Evolutionary conservation across 2,797 vertebrate species (phyloP).

Genomic region (Sandelia bainsii): DNA sequence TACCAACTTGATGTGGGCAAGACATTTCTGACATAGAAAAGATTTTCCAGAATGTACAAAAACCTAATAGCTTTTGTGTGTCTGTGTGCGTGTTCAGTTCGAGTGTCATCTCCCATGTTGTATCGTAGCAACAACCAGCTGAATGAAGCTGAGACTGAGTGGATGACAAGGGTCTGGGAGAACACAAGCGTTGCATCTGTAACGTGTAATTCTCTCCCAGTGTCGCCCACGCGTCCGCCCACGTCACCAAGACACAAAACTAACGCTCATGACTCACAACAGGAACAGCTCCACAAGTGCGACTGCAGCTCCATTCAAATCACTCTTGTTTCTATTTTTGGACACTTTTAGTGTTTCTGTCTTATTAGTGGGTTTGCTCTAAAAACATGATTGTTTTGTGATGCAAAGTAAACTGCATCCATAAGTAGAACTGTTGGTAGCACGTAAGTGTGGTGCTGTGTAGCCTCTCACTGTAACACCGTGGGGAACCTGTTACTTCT

Average conservation of each 20-base stretch:
- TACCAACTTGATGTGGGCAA: slow-evolving; percentile 2
- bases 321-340: slow-evolving; percentile 65
- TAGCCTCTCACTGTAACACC: slow-evolving; percentile 19
- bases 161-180: slow-evolving; percentile 70
- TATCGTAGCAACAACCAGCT: slow-evolving; percentile 75
- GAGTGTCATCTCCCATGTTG: slow-evolving; percentile 59
- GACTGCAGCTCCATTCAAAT: slow-evolving; percentile 50
- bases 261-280: slow-evolving; percentile 76
- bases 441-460: slow-evolving; percentile 9
- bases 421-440: slow-evolving; percentile 48
- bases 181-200: slow-evolving; percentile 61
- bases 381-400: slow-evolving; percentile 61
- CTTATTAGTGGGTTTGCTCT: slow-evolving; percentile 59
- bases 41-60: slow-evolving; percentile 25
- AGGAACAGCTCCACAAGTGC: slow-evolving; percentile 45
- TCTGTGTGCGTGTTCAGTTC: slow-evolving; percentile 28
- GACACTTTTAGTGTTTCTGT: slow-evolving; percentile 50
- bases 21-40: slow-evolving; percentile 32
- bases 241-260: slow-evolving; percentile 69
- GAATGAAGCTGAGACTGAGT: slow-evolving; percentile 54
- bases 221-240: slow-evolving; percentile 65
- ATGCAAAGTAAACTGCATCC: slow-evolving; percentile 71
- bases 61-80: slow-evolving; percentile 34
- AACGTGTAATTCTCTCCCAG: slow-evolving; percentile 24
- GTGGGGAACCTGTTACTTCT: slow-evolving; percentile 23